Evolutionary conservation across 2,888 invertebrate species (phyloP).

Genomic region (Eulithis testata): DNA sequence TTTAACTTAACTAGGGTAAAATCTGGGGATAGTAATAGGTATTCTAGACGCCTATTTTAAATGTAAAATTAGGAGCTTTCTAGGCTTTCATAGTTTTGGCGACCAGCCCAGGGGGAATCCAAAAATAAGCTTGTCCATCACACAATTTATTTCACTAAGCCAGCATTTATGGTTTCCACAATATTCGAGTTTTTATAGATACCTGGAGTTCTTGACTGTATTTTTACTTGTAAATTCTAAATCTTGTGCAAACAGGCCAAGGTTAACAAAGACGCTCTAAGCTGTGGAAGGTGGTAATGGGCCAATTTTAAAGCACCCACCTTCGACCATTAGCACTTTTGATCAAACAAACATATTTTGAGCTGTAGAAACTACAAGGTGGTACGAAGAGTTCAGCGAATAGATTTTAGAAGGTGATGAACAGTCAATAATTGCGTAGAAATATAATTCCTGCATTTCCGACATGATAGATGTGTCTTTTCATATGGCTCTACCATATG

Average conservation of each 20-base stretch:
- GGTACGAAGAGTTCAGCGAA: constrained; percentile 21
- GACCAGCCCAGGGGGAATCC: too few species aligned
- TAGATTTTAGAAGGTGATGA: constrained; percentile 13
- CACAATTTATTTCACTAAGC: too few species aligned
- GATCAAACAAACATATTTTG: constrained; percentile 44
- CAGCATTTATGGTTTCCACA: too few species aligned
- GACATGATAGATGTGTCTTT: too few species aligned
- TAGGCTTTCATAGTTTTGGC: too few species aligned
- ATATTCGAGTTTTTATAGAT: too few species aligned
- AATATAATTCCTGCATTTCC: too few species aligned
- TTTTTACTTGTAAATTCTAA: constrained; percentile 48
- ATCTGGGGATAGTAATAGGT: constrained; percentile 43
- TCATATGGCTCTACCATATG: too few species aligned
- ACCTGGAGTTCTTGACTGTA: constrained; percentile 10
- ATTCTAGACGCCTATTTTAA: too few species aligned
- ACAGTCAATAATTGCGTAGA: too few species aligned
- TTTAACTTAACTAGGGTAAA: constrained; percentile 61
- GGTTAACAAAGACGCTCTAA: constrained; percentile 60
- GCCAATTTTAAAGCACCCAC: constrained; percentile 54
- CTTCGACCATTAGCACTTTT: constrained; percentile 54
- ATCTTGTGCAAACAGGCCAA: constrained; percentile 52
- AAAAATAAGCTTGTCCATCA: too few species aligned
- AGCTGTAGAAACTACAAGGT: neutral
- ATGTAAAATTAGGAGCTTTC: too few species aligned
- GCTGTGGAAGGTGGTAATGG: constrained; percentile 61